phyloP scores from a whole-genome alignment of 2,113 vertebrate species.

The Grammatotria lemairii region DNA sequence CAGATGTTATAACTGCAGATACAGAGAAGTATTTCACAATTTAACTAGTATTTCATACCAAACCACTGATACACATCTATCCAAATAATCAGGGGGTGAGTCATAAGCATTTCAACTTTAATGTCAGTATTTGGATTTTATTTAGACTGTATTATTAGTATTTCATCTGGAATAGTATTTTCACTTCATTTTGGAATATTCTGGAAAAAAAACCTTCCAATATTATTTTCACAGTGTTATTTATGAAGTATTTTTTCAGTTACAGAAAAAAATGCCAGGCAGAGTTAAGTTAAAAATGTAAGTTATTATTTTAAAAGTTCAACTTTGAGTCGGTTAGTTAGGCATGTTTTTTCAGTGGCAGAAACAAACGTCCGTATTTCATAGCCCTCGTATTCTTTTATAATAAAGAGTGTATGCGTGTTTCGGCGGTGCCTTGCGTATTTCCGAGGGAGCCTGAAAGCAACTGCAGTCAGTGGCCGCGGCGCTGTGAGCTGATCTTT shows the following conservation, averaged over 20 bases:
- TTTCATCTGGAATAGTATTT: background rate
- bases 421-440: rapidly evolving
- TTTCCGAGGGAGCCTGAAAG: constrained; percentile 21
- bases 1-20: background rate
- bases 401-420: background rate
- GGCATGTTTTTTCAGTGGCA: background rate
- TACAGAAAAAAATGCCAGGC: rapidly evolving
- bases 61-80: background rate
- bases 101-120: background rate
- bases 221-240: background rate
- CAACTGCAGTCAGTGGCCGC: constrained; percentile 22
- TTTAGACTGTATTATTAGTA: background rate
- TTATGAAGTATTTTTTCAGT: background rate
- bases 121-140: background rate
- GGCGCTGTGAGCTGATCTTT: constrained; percentile 55
- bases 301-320: background rate
- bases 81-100: background rate
- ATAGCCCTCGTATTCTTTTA: background rate
- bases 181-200: background rate
- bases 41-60: rapidly evolving
- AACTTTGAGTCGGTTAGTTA: rapidly evolving
- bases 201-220: rapidly evolving
- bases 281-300: background rate
- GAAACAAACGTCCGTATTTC: background rate
- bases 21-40: rapidly evolving